Evolutionary conservation across 2,888 invertebrate genomes (phyloP).

Genomic region (Nebria salina): DNA sequence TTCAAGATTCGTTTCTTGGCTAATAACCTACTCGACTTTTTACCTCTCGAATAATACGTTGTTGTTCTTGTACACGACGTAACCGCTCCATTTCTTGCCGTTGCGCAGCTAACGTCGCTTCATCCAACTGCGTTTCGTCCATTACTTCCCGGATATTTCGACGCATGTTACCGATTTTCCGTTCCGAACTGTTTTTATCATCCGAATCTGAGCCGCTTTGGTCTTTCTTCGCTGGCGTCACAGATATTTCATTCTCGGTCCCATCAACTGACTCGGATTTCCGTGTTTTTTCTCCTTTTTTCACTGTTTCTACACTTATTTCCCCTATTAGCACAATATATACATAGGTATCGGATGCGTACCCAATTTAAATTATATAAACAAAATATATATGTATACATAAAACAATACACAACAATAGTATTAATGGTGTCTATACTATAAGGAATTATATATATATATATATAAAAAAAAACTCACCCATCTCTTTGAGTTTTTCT

Average conservation of each 20-base stretch:
- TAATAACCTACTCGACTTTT: slow-evolving; percentile 4
- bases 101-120: slow-evolving; percentile 91
- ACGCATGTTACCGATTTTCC: slow-evolving; percentile 70
- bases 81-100: slow-evolving; percentile 91
- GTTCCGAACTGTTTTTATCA: slow-evolving; percentile 55
- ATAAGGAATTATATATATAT: not conserved
- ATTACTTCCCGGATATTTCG: slow-evolving; percentile 93
- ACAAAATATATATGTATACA: not conserved
- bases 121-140: slow-evolving; percentile 92
- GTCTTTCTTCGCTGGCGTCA: slow-evolving; percentile 67
- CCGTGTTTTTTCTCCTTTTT: slow-evolving; percentile 59
- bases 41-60: slow-evolving; percentile 79
- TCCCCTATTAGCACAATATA: slow-evolving; percentile 52
- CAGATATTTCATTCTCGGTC: slow-evolving; percentile 84
- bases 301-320: slow-evolving; percentile 62
- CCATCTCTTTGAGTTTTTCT: slow-evolving; percentile 73
- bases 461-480: slow-evolving; percentile 50
- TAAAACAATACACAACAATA: not conserved
- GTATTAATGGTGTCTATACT: no score
- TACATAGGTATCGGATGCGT: slow-evolving; percentile 2
- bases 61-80: slow-evolving; percentile 85
- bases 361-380: not conserved
- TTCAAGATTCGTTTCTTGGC: not conserved
- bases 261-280: slow-evolving; percentile 59
- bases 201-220: slow-evolving; percentile 57